Percentiles rank a stretch among this genome's conserved stretches.
Evolutionary conservation across 2,888 invertebrate genomes (phyloP).

Genomic region (Orthosia incerta): DNA sequence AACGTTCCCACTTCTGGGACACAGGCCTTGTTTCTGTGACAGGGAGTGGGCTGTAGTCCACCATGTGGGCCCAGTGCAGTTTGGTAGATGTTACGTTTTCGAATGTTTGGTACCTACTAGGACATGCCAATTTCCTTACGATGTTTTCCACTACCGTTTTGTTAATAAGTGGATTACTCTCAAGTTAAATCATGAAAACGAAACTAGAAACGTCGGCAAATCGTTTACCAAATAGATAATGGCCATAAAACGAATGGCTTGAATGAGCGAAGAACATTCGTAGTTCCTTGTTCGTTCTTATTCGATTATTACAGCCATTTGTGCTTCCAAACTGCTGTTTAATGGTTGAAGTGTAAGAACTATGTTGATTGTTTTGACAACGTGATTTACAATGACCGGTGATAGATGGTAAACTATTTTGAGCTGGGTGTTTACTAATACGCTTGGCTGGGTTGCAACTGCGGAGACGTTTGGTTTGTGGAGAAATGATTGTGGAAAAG

Average conservation of each 20-base stretch:
- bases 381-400: conserved; percentile 37
- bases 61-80: too few species aligned
- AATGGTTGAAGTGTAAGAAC: conserved; percentile 48
- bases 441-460: conserved; percentile 13
- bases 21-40: too few species aligned
- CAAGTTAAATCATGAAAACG: neutral
- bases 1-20: too few species aligned
- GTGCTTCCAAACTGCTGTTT: conserved; percentile 43
- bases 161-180: too few species aligned
- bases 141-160: too few species aligned
- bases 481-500: neutral
- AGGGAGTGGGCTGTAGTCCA: too few species aligned
- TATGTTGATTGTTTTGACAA: conserved; percentile 56
- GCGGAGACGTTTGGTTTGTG: neutral
- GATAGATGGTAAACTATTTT: conserved; percentile 44
- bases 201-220: neutral
- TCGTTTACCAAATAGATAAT: conserved; percentile 5
- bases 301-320: conserved; percentile 55
- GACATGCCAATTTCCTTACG: too few species aligned
- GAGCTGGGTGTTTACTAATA: conserved; percentile 31
- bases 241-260: conserved; percentile 46
- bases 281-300: conserved; percentile 42
- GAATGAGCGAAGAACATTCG: conserved; percentile 41
- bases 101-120: too few species aligned
- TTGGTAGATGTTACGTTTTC: too few species aligned